Evolutionary conservation across 64 coral and sea anemone species (phyloP).

Genomic region (Cladopsammia gracilis): DNA sequence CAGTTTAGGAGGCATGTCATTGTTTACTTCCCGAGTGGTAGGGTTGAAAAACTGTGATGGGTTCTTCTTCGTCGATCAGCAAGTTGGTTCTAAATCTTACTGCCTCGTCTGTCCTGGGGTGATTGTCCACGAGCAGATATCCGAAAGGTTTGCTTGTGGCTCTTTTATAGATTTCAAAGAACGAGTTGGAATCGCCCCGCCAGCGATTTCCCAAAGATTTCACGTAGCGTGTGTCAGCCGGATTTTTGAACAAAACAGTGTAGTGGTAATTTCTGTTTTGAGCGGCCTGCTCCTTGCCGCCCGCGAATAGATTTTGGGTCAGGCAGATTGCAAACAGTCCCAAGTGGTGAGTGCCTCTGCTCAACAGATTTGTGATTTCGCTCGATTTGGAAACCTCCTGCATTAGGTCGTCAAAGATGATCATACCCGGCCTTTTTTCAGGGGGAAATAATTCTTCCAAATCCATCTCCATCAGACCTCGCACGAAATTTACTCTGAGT

Average conservation of each 20-base stretch:
- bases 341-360: background rate
- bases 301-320: background rate
- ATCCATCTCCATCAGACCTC: background rate
- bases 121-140: too few relatives aligned
- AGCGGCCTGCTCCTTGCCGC: background rate
- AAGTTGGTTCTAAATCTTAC: too few relatives aligned
- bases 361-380: background rate
- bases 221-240: background rate
- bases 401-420: slow-evolving; percentile 4
- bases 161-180: too few relatives aligned
- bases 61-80: too few relatives aligned
- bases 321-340: background rate
- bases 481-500: background rate
- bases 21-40: too few relatives aligned
- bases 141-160: too few relatives aligned
- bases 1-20: too few relatives aligned
- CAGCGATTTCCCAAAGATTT: background rate
- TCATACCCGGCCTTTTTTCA: background rate
- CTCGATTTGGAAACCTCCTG: background rate
- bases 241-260: background rate
- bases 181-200: background rate
- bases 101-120: too few relatives aligned
- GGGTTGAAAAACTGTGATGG: too few relatives aligned
- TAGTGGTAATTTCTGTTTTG: background rate
- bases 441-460: background rate